These are phyloP conservation scores for Venustoraphidia nigricollis DNA, from an alignment of 2,888 invertebrate genomes.

Conservation along the genomic window DNA sequence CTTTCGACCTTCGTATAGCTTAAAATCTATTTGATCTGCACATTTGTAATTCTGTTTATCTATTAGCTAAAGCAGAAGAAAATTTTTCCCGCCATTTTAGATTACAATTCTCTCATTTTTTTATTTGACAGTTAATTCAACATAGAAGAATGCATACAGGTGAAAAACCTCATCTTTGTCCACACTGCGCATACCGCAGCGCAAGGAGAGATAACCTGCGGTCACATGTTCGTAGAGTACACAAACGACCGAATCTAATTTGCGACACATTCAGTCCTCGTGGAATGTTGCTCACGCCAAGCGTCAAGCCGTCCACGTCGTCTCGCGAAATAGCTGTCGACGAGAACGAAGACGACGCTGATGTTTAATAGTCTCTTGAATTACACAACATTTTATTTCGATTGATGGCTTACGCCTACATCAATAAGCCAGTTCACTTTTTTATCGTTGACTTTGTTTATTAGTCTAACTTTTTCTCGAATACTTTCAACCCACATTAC, in stretches of 20 bases:
- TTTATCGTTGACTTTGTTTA: no score
- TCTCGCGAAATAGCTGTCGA: neutral
- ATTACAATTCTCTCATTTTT: slow-evolving; percentile 2
- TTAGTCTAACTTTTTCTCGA: no score
- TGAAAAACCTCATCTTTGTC: slow-evolving; percentile 38
- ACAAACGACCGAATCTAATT: slow-evolving; percentile 36
- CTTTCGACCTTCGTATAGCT: no score
- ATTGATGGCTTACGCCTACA: no score
- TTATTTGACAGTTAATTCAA: slow-evolving; percentile 29
- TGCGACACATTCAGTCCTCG: slow-evolving; percentile 39
- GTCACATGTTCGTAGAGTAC: slow-evolving; percentile 37
- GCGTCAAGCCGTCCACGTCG: slow-evolving; percentile 2
- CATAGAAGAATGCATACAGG: slow-evolving; percentile 40
- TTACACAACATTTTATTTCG: no score
- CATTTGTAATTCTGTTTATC: no score
- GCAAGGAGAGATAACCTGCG: slow-evolving; percentile 37
- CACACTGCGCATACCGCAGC: slow-evolving; percentile 37
- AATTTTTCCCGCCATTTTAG: neutral
- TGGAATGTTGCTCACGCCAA: slow-evolving; percentile 28
- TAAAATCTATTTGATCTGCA: no score
- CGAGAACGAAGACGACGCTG: no score
- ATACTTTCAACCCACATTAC: no score
- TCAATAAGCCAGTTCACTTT: no score
- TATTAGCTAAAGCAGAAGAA: neutral
- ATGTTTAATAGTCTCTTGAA: no score